Evolutionary conservation across 2,797 vertebrate genomes (phyloP).

Genomic region (Yasuhikotakia modesta): DNA sequence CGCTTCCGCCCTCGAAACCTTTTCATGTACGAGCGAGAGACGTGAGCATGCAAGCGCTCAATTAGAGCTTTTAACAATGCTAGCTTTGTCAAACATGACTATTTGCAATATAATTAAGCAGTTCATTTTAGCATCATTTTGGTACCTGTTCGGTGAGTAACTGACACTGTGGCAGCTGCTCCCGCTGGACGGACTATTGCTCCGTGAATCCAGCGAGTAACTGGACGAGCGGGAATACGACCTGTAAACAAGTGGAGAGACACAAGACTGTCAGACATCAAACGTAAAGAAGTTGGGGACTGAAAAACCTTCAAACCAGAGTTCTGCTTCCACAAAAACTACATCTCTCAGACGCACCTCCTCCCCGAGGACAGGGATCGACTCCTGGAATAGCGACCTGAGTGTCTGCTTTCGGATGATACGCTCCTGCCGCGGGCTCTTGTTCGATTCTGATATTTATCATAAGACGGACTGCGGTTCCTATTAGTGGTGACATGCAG

Average conservation of each 20-base stretch:
- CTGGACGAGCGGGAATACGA: conserved; percentile 87
- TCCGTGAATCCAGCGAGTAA: conserved; percentile 80
- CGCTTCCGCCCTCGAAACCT: conserved; percentile 72
- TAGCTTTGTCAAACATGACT: neutral
- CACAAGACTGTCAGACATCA: neutral
- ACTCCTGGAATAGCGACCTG: conserved; percentile 81
- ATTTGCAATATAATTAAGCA: neutral
- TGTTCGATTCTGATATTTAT: conserved; percentile 66
- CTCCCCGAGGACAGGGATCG: conserved; percentile 84
- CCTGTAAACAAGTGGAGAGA: conserved; percentile 67
- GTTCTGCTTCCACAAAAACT: conserved; percentile 8
- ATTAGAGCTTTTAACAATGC: neutral
- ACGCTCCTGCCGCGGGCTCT: conserved; percentile 74
- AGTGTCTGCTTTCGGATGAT: conserved; percentile 79
- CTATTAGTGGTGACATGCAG: neutral
- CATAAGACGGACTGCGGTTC: conserved; percentile 14
- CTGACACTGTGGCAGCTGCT: conserved; percentile 82
- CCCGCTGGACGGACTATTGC: conserved; percentile 80
- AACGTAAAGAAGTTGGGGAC: neutral
- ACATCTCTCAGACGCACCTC: conserved; percentile 70
- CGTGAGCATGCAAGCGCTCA: neutral
- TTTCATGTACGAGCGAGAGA: conserved; percentile 24
- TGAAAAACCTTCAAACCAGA: neutral
- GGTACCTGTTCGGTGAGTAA: conserved; percentile 87
- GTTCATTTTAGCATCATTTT: neutral